Percentiles rank a stretch among this genome's conserved stretches.
These are phyloP conservation scores for Octodon degus DNA, from an alignment of 2,113 vertebrate genomes.

Conservation along the genomic window DNA sequence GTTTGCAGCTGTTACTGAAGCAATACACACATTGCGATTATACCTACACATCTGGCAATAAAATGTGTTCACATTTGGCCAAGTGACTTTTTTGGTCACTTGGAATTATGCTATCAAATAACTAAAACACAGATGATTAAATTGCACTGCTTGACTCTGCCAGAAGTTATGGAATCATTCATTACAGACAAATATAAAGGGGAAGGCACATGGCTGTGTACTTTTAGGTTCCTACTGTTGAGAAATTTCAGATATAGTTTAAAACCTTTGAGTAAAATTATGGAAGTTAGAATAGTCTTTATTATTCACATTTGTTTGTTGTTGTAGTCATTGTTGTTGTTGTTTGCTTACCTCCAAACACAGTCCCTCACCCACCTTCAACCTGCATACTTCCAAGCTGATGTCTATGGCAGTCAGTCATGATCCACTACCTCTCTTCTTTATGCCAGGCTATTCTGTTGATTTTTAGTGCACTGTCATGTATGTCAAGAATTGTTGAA, in stretches of 20 bases:
- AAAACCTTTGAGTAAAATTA: neutral
- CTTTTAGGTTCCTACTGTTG: neutral
- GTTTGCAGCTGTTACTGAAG: slow-evolving; percentile 51
- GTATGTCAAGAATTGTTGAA: neutral
- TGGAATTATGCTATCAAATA: slow-evolving; percentile 21
- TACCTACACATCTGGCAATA: neutral
- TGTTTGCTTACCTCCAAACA: neutral
- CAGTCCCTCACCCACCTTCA: neutral
- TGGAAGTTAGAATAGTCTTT: neutral
- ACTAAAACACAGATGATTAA: slow-evolving; percentile 10
- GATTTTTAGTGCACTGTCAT: neutral
- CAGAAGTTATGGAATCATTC: neutral
- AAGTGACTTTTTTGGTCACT: slow-evolving; percentile 16
- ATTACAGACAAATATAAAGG: neutral
- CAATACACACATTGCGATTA: neutral
- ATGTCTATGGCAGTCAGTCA: neutral
- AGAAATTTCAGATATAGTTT: neutral
- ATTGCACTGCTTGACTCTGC: neutral
- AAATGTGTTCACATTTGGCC: neutral
- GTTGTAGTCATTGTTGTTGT: too few relatives aligned
- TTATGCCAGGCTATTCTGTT: neutral
- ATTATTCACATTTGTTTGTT: neutral
- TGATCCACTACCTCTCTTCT: neutral
- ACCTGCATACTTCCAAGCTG: neutral
- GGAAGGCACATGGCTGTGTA: neutral